Conservation (phyloP, 37 sponge, comb jelly and placozoan genomes). For the Corticium candelabrum region DNA sequence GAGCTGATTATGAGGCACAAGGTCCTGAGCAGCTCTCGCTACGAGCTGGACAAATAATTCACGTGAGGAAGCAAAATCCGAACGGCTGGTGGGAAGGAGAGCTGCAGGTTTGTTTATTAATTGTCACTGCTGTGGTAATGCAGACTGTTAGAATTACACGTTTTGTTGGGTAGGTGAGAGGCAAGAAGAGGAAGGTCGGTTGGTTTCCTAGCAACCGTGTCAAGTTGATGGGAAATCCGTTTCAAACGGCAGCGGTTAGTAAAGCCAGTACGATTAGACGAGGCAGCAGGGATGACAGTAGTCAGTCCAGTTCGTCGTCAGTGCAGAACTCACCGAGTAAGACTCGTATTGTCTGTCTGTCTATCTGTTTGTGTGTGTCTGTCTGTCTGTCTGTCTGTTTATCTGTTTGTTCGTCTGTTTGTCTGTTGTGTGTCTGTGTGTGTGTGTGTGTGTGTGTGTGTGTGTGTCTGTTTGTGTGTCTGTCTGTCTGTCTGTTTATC, state of each 20-base stretch:
- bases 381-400: too few relatives aligned
- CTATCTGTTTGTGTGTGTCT: too few relatives aligned
- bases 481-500: too few relatives aligned
- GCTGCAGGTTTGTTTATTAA: constrained; percentile 43
- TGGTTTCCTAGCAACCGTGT: constrained; percentile 71
- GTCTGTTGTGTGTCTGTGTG: too few relatives aligned
- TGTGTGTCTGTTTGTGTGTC: too few relatives aligned
- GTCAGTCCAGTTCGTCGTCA: too few relatives aligned
- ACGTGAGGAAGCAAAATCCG: constrained; percentile 33
- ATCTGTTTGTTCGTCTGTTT: too few relatives aligned
- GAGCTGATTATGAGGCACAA: constrained; percentile 15
- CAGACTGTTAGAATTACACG: too few relatives aligned
- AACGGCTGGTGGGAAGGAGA: constrained; percentile 85
- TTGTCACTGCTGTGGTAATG: too few relatives aligned
- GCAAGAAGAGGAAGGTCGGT: constrained; percentile 41
- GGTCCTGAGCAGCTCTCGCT: constrained; percentile 47
- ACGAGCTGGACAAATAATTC: constrained; percentile 34
- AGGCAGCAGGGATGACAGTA: neutral
- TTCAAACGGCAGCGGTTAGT: neutral
- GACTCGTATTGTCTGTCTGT: too few relatives aligned
- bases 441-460: too few relatives aligned
- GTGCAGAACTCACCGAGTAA: too few relatives aligned
- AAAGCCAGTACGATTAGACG: neutral
- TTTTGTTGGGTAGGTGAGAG: constrained; percentile 16
- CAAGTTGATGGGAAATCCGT: constrained; percentile 26